Conservation (phyloP, 1,140 invertebrate species). For the Anastrepha ludens region DNA sequence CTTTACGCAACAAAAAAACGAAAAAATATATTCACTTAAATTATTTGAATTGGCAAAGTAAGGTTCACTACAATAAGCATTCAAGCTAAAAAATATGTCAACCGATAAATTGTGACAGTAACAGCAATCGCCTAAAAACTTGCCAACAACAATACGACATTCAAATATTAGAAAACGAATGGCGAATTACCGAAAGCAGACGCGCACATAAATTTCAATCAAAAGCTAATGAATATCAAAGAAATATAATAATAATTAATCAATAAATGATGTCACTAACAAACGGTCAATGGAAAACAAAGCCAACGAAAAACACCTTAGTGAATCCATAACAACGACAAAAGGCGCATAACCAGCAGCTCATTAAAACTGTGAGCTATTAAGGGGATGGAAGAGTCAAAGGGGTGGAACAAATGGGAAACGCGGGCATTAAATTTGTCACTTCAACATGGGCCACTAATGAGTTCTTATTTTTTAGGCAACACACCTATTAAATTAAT, state of each 20-base stretch:
- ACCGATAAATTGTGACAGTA: slow-evolving; percentile 26
- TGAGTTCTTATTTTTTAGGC: slow-evolving; percentile 9
- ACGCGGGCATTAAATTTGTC: neutral
- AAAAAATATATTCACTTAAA: neutral
- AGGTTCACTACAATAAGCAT: slow-evolving; percentile 9
- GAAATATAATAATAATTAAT: slow-evolving; percentile 48
- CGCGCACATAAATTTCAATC: slow-evolving; percentile 46
- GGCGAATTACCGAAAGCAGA: slow-evolving; percentile 33
- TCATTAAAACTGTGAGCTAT: neutral
- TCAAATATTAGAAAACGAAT: neutral
- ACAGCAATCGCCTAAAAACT: neutral
- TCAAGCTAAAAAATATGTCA: slow-evolving; percentile 42
- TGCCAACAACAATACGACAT: neutral
- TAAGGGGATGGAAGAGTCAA: neutral
- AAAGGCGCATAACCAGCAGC: slow-evolving; percentile 41
- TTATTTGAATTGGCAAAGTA: neutral
- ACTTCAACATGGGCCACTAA: slow-evolving; percentile 13
- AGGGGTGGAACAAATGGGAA: neutral
- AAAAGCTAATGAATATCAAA: slow-evolving; percentile 42
- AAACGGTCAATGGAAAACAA: slow-evolving; percentile 13
- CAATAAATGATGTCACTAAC: slow-evolving; percentile 51
- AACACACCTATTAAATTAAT: slow-evolving; percentile 20
- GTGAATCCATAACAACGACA: neutral
- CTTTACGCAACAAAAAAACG: neutral
- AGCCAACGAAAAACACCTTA: neutral